Percentiles rank a stretch among this genome's conserved stretches.
Evolutionary conservation across 2,113 vertebrate genomes (phyloP).

Genomic region (Oncorhynchus nerka): DNA sequence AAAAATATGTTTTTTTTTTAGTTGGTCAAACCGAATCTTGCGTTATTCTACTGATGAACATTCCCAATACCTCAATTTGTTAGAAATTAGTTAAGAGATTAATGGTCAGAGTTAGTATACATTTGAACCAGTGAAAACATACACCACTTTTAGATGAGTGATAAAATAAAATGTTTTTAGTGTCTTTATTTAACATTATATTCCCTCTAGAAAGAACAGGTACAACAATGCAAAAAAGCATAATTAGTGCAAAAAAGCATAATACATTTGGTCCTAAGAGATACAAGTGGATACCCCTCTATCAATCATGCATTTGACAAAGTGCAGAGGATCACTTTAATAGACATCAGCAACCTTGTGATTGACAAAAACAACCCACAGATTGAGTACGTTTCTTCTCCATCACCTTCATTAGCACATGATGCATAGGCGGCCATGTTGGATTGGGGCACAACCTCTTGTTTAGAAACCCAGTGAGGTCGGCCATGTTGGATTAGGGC

Average conservation of each 20-base stretch:
- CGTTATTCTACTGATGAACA: no score
- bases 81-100: no score
- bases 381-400: slow-evolving; percentile 18
- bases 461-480: slow-evolving; percentile 55
- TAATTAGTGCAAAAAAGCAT: slow-evolving; percentile 44
- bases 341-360: slow-evolving; percentile 22
- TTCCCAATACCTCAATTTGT: no score
- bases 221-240: slow-evolving; percentile 19
- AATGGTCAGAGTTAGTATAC: no score
- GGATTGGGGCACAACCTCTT: not conserved
- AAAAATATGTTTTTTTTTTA: not conserved
- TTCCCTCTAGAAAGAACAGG: not conserved
- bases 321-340: not conserved
- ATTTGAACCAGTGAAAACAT: no score
- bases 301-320: slow-evolving; percentile 47
- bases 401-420: slow-evolving; percentile 33
- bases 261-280: slow-evolving; percentile 54
- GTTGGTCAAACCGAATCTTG: no score
- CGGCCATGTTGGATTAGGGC: slow-evolving; percentile 48
- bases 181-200: no score
- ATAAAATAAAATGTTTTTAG: no score
- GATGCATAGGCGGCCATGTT: slow-evolving; percentile 29
- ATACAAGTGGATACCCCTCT: slow-evolving; percentile 7
- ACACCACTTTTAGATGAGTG: no score
- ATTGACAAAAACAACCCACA: slow-evolving; percentile 51